Evolutionary conservation across 2,888 invertebrate genomes (phyloP), one percentile per base, ranked within the genome.

Genomic region (Deladenus siricidicola): DNA sequence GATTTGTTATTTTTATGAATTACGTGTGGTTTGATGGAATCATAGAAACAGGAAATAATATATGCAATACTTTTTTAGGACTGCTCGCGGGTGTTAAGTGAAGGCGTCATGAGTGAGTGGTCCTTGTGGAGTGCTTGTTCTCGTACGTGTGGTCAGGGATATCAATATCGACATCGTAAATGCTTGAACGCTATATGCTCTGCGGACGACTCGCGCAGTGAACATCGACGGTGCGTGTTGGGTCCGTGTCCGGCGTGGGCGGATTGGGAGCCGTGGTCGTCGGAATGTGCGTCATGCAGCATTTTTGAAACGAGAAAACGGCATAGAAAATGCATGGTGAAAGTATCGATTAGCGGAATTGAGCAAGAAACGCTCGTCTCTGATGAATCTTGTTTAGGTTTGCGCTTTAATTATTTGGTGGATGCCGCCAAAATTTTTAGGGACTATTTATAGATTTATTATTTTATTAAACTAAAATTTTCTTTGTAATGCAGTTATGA

Each of bases 211-310:
- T 42, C 60, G 8, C 45, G 58, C 26, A 64, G 28, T 34, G 67
- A 69, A 21, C 56, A 65, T 14, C 58, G 64, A 24, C 65, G 71
- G 8, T 71, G 71, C 47, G 67, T 71, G 21, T 62, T 72, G 34
- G 63, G 66, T 14, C 69, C 71, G 3, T 71, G 71, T 43, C 71
- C 71, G 6, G 55, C 56, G 26, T 71, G 69, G 67, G 58, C 65
- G 21, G 54, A 62, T 10, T 87, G 87, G 87, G 84, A 85, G 10
- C 84, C 85, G 3, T 87, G 86, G 86, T 84, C 85, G 0, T 42
- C 58, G n/a, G 39, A 34, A 6, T 75, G 75, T 47, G 67, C 69
- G 53, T 65, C 65, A 26, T 65, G 64, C 44, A 56, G 34, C 61
- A 39, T 62, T 10, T 57, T 53, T 34, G 69, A 65, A 39, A 57